phyloP scores from a whole-genome alignment of 1,140 invertebrate species.

The Tetragonula clypearis region DNA sequence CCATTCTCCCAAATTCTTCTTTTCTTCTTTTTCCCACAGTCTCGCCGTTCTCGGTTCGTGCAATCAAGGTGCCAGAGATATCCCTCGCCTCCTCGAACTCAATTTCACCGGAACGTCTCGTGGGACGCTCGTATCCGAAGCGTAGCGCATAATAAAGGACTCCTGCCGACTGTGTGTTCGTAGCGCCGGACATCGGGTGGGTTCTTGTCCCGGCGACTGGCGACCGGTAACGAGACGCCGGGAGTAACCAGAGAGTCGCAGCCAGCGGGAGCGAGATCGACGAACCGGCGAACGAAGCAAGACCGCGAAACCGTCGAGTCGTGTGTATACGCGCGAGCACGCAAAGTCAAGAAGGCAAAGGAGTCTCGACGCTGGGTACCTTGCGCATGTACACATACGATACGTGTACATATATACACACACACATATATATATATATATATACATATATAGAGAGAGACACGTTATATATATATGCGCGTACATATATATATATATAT shows the following conservation, averaged over 20 bases:
- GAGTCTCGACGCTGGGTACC: constrained; percentile 27
- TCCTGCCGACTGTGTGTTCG: constrained; percentile 25
- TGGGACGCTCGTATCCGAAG: constrained; percentile 31
- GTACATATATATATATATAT: background rate
- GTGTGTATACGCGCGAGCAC: constrained; percentile 47
- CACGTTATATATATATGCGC: no score
- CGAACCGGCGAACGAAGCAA: background rate
- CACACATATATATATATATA: background rate
- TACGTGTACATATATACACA: background rate
- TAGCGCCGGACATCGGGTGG: constrained; percentile 63
- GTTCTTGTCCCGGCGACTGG: constrained; percentile 65
- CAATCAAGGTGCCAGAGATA: background rate
- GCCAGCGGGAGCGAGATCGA: background rate
- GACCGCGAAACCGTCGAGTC: background rate
- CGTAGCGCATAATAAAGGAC: constrained; percentile 36
- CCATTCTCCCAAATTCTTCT: no score
- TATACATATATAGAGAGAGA: background rate
- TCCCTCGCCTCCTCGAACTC: background rate
- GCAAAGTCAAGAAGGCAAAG: constrained; percentile 55
- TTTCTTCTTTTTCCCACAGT: background rate
- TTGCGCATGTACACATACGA: background rate
- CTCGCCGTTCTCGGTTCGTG: background rate
- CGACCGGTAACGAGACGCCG: constrained; percentile 69
- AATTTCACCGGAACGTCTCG: constrained; percentile 35
- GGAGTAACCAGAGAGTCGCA: constrained; percentile 52